phyloP scores from a whole-genome alignment of 2,113 vertebrate genomes.

The Antechinus stuartii region DNA sequence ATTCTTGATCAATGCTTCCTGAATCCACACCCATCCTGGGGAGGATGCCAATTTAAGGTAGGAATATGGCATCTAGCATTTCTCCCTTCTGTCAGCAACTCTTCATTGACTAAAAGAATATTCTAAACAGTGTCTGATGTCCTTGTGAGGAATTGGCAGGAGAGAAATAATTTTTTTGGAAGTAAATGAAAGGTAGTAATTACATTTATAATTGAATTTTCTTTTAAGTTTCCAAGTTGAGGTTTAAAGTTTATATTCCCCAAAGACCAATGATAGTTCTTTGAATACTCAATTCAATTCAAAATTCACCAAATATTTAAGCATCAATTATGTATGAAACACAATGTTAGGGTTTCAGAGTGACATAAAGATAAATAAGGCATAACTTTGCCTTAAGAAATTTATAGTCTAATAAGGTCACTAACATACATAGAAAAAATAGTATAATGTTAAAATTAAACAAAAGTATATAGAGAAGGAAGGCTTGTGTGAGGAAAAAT shows the following conservation, averaged over 20 bases:
- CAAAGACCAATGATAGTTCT: not conserved
- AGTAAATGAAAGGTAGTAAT: not conserved
- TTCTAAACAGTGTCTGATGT: not conserved
- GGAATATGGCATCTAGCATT: not conserved
- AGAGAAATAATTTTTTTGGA: slow-evolving; percentile 4
- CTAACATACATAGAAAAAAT: not conserved
- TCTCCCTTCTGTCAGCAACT: slow-evolving; percentile 5
- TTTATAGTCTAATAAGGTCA: not conserved
- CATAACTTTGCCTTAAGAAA: not conserved
- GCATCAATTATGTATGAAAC: not conserved
- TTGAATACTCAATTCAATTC: not conserved
- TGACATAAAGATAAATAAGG: not conserved
- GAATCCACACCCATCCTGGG: not conserved
- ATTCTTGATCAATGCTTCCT: not conserved
- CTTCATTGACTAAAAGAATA: not conserved
- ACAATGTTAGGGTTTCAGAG: not conserved
- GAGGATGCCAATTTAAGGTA: not conserved
- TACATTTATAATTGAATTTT: slow-evolving; percentile 40
- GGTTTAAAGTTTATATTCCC: not conserved
- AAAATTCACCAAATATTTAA: not conserved
- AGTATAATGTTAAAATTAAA: not conserved
- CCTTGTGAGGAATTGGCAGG: not conserved
- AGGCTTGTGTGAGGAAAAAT: not conserved
- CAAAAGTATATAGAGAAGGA: not conserved
- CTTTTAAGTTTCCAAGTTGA: not conserved